Conservation (phyloP, 2,888 invertebrate species). For the Lithophane semibrunnea region DNA sequence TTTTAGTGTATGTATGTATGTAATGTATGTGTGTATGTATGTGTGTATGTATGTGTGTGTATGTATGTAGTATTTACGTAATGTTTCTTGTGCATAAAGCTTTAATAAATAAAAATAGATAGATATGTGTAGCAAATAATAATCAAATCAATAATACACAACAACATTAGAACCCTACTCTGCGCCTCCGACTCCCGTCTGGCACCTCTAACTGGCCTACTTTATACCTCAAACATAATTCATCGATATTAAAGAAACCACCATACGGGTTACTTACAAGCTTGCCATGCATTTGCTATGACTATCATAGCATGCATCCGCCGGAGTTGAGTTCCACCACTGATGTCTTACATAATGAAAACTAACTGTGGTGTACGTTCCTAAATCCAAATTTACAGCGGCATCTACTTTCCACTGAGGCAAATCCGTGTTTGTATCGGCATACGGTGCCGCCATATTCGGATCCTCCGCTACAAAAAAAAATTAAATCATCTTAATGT, state of each 20-base stretch:
- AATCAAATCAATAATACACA: neutral
- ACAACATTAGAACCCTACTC: neutral
- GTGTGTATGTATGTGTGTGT: no score
- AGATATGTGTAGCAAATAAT: neutral
- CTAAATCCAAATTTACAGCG: constrained; percentile 14
- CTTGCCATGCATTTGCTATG: constrained; percentile 14
- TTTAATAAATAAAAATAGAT: neutral
- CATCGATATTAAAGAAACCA: neutral
- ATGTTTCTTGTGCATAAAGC: no score
- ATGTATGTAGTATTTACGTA: no score
- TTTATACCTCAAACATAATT: neutral
- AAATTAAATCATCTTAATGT: no score
- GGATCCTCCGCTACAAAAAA: no score
- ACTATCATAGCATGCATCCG: constrained; percentile 23
- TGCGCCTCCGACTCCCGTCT: neutral
- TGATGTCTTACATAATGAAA: constrained; percentile 24
- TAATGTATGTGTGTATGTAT: no score
- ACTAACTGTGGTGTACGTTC: neutral
- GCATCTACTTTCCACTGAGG: neutral
- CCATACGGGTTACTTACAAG: constrained; percentile 20
- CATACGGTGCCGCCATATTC: no score
- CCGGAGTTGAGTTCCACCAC: neutral
- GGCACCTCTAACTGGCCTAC: neutral
- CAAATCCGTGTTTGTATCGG: constrained; percentile 1
- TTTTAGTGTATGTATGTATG: no score